These are phyloP conservation scores for Lycia hirtaria DNA, from an alignment of 2,888 invertebrate genomes.

Conservation along the genomic window DNA sequence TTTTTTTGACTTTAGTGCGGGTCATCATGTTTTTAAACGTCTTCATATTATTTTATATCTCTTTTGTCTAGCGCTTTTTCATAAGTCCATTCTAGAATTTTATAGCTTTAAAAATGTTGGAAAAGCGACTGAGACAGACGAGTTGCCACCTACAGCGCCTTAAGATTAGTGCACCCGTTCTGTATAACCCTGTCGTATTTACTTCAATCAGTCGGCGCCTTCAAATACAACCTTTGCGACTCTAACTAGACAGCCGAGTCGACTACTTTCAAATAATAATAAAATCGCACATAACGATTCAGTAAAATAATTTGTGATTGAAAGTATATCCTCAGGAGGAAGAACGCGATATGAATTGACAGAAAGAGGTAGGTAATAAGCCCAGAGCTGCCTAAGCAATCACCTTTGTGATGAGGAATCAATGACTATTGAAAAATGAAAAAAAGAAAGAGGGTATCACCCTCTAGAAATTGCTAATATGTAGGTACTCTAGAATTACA, in stretches of 20 bases:
- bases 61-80: too few relatives aligned
- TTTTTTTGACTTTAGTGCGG: too few relatives aligned
- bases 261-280: not conserved
- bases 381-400: slow-evolving; percentile 52
- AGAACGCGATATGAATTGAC: slow-evolving; percentile 12
- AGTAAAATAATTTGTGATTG: not conserved
- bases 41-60: too few relatives aligned
- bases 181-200: too few relatives aligned
- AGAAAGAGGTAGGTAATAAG: slow-evolving; percentile 20
- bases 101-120: too few relatives aligned
- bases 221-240: not conserved
- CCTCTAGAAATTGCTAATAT: slow-evolving; percentile 70
- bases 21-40: too few relatives aligned
- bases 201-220: slow-evolving; percentile 5
- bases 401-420: slow-evolving; percentile 57
- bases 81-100: too few relatives aligned
- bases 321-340: not conserved
- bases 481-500: slow-evolving; percentile 63
- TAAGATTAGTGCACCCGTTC: too few relatives aligned
- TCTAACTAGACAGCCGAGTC: too few relatives aligned
- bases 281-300: not conserved
- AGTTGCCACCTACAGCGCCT: too few relatives aligned
- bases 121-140: too few relatives aligned
- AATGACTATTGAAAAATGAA: slow-evolving; percentile 53
- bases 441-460: slow-evolving; percentile 65